A percentile compares a stretch with the other conserved stretches of the same genome.
phyloP scores from a whole-genome alignment of 2,797 vertebrate genomes.

The Cyprinella venusta region DNA sequence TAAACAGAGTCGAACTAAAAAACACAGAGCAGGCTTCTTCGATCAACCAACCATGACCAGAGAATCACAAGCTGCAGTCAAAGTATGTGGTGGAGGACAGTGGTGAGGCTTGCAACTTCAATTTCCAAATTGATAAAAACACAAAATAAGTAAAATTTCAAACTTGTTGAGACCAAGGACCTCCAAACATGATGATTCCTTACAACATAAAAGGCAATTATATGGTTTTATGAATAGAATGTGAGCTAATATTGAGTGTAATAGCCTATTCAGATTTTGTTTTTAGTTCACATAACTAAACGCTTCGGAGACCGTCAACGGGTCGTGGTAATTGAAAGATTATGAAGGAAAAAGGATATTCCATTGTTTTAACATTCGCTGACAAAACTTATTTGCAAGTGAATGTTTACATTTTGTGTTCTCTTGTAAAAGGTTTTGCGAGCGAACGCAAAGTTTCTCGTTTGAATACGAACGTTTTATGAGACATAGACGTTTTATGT shows the following conservation, averaged over 20 bases:
- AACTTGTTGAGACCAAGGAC: not conserved
- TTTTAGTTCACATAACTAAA: not conserved
- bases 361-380: not conserved
- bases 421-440: not conserved
- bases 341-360: not conserved
- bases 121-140: not conserved
- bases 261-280: not conserved
- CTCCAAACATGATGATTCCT: not conserved
- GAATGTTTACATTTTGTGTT: not conserved
- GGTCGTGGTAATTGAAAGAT: not conserved
- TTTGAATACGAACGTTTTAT: too few relatives aligned
- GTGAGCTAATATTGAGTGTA: not conserved
- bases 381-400: not conserved
- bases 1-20: conserved; percentile 3
- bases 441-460: not conserved
- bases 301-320: not conserved
- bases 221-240: not conserved
- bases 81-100: not conserved
- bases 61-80: not conserved
- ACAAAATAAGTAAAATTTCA: not conserved
- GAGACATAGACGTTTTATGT: too few relatives aligned
- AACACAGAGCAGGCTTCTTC: conserved; percentile 13
- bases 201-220: not conserved
- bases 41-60: conserved; percentile 10
- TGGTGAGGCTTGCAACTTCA: not conserved